Conservation (phyloP, 2,888 invertebrate species). For the Epirrita christyi region DNA sequence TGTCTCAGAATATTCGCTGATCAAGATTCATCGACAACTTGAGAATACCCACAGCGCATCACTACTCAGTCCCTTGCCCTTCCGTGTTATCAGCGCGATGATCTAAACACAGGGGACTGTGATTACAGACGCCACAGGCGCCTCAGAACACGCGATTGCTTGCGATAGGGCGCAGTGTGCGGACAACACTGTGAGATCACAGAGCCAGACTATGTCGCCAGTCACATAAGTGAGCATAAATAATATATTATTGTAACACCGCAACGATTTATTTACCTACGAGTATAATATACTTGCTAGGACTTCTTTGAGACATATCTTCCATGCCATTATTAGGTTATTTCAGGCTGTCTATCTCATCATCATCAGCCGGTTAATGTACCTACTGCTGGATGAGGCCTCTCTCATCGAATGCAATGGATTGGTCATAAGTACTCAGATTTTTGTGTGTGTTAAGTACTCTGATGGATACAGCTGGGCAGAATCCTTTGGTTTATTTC, state of each 20-base stretch:
- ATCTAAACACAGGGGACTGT: conserved; percentile 70
- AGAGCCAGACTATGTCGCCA: neutral
- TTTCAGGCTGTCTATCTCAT: too few species aligned
- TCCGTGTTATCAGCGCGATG: conserved; percentile 63
- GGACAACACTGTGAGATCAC: conserved; percentile 3
- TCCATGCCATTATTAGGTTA: too few species aligned
- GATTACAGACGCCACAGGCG: conserved; percentile 68
- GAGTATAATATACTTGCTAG: too few species aligned
- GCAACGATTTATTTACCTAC: neutral
- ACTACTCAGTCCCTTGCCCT: conserved; percentile 27
- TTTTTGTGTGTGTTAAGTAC: too few species aligned
- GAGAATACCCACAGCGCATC: conserved; percentile 23
- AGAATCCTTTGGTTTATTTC: too few species aligned
- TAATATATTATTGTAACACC: neutral
- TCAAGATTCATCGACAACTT: conserved; percentile 17
- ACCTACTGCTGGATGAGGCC: too few species aligned
- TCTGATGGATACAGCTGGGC: too few species aligned
- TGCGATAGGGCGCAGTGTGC: conserved; percentile 48
- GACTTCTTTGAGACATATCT: too few species aligned
- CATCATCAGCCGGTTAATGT: too few species aligned
- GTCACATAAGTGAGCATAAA: neutral
- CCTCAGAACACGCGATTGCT: conserved; percentile 69
- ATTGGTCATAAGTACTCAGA: too few species aligned
- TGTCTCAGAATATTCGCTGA: neutral
- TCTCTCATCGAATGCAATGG: too few species aligned